A percentile compares a stretch with the other conserved stretches of the same genome.
Conservation (phyloP, 2,888 invertebrate genomes). For the Drosophila sordidula region DNA sequence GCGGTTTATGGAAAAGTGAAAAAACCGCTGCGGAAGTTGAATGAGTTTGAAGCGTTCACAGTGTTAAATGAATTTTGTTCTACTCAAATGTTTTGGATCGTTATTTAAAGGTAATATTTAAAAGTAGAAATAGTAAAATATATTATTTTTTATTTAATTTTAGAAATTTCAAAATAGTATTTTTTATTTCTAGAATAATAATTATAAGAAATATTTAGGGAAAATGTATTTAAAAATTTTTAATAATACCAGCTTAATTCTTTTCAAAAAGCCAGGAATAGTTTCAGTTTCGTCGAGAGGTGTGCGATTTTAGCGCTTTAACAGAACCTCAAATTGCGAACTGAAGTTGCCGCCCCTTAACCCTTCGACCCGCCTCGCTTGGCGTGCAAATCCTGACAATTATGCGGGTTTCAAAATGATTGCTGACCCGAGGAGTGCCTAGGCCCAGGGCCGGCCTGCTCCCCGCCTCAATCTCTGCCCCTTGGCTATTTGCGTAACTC, state of each 20-base stretch:
- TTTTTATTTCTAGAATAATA: too few species aligned
- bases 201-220: too few species aligned
- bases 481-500: conserved; percentile 74
- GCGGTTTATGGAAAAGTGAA: conserved; percentile 18
- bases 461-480: conserved; percentile 42
- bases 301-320: conserved; percentile 32
- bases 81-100: too few species aligned
- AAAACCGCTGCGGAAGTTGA: background rate
- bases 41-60: background rate
- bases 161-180: too few species aligned
- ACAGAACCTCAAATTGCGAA: conserved; percentile 33
- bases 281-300: conserved; percentile 17
- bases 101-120: too few species aligned
- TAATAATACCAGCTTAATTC: background rate
- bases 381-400: conserved; percentile 81
- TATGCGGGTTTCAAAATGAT: conserved; percentile 77
- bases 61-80: background rate
- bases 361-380: conserved; percentile 26
- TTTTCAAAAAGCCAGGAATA: background rate
- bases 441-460: conserved; percentile 15
- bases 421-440: conserved; percentile 50
- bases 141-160: too few species aligned
- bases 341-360: conserved; percentile 30
- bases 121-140: too few species aligned
- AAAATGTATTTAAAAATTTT: background rate